Conservation (phyloP, 2,797 vertebrate species). For the Bovichtus diacanthus region DNA sequence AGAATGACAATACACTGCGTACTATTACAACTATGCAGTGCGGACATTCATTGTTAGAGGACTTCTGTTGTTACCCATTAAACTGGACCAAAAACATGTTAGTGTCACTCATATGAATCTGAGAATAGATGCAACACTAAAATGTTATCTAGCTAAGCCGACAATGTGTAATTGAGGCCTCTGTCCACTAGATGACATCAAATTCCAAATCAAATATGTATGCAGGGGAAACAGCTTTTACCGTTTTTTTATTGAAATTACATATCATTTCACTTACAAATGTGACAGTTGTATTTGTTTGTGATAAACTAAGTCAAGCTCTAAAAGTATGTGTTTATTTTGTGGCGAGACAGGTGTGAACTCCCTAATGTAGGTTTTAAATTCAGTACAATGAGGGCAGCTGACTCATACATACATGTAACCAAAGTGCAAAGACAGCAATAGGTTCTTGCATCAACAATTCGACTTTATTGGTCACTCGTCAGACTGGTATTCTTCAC, state of each 20-base stretch:
- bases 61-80: background rate
- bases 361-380: background rate
- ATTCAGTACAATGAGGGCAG: background rate
- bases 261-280: background rate
- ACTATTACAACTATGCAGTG: background rate
- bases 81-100: background rate
- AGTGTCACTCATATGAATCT: accelerated
- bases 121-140: background rate
- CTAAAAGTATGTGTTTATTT: background rate
- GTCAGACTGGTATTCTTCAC: background rate
- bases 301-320: background rate
- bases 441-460: background rate
- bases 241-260: background rate
- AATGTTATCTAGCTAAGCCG: background rate
- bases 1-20: background rate
- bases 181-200: slow-evolving; percentile 70
- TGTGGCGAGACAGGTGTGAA: background rate
- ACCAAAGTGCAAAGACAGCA: background rate
- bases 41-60: background rate
- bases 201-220: slow-evolving; percentile 17
- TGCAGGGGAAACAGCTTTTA: background rate
- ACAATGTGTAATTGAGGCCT: background rate
- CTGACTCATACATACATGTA: background rate
- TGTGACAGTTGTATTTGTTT: background rate
- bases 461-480: background rate